Base-by-base conservation (phyloP, 2,888 invertebrate species). In the Orchesella flavescens region DNA sequence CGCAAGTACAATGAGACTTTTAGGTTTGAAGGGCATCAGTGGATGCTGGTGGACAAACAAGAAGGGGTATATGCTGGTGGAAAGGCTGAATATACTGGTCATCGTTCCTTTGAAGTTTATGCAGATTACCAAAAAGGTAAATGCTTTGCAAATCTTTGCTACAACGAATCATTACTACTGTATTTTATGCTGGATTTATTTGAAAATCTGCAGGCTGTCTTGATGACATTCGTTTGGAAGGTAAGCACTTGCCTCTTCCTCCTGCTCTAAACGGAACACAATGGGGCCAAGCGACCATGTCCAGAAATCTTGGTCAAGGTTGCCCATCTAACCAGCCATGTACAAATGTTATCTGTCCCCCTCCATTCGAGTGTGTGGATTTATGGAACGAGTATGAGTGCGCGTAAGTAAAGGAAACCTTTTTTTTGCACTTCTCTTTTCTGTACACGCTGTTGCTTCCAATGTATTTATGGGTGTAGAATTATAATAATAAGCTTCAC, bases 351-450 rank as follows among this genome's bases (percentile, higher is more conserved):
- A 96, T 96, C 89, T 98, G 98, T 90, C 95, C 95, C 0, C 95
- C 95, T 89, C 97, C 96, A 13, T 97, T 97, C 90, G 96, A 96
- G 89, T 98, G 97, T 91, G 95, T 96, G 86, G 98, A 97, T 91
- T 93, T 98, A 15, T 99, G 99, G 98, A 98, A 98, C 91, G 96
- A 96, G 91, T 97, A 97, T 89, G 97, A 98, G 90, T 99, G 99
- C 96, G 97, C 97, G 96, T 99, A 92, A 95, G 96, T 94, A 90
- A 15, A n/a, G 5, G 17, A 57, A 55, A 55, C n/a, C n/a, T 4
- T 55, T 55, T 44, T 44, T 44, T n/a, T n/a, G n/a, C n/a, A n/a
- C n/a, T n/a, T n/a, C n/a, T n/a, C n/a, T n/a, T n/a, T n/a, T n/a
- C n/a, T n/a, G n/a, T n/a, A n/a, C n/a, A n/a, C n/a, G n/a, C n/a